These are phyloP conservation scores for Gymnobelideus leadbeateri DNA, from an alignment of 2,113 vertebrate species.

Conservation along the genomic window DNA sequence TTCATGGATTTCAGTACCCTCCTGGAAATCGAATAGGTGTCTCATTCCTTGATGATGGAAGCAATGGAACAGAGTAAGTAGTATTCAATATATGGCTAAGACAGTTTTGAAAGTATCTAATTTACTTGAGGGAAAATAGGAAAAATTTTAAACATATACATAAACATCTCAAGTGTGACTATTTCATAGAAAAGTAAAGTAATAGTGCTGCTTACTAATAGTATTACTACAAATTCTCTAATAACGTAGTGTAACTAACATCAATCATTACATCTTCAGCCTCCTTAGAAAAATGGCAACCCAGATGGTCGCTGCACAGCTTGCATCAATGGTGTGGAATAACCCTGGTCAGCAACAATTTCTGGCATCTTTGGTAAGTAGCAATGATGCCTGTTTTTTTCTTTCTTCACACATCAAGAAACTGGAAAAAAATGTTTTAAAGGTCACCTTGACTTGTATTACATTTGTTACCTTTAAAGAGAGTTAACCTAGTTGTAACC, in stretches of 20 bases:
- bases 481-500: not conserved
- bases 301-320: constrained; percentile 95
- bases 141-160: constrained; percentile 22
- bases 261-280: constrained; percentile 80
- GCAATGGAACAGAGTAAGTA: constrained; percentile 91
- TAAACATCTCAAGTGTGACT: constrained; percentile 26
- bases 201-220: not conserved
- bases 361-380: constrained; percentile 88
- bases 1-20: constrained; percentile 97
- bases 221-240: not conserved
- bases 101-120: not conserved
- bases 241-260: constrained; percentile 37
- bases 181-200: not conserved
- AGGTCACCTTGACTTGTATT: not conserved
- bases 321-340: constrained; percentile 91
- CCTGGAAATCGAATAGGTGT: constrained; percentile 94
- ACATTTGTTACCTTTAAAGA: constrained; percentile 44
- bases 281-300: constrained; percentile 95
- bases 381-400: not conserved
- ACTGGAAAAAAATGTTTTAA: constrained; percentile 17
- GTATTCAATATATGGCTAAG: not conserved
- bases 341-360: constrained; percentile 86
- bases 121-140: constrained; percentile 27
- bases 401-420: not conserved
- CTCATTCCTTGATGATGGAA: constrained; percentile 92